A percentile compares a stretch with the other conserved stretches of the same genome.
Evolutionary conservation across 2,113 vertebrate genomes (phyloP).

Genomic region (Spheniscus mendiculus): DNA sequence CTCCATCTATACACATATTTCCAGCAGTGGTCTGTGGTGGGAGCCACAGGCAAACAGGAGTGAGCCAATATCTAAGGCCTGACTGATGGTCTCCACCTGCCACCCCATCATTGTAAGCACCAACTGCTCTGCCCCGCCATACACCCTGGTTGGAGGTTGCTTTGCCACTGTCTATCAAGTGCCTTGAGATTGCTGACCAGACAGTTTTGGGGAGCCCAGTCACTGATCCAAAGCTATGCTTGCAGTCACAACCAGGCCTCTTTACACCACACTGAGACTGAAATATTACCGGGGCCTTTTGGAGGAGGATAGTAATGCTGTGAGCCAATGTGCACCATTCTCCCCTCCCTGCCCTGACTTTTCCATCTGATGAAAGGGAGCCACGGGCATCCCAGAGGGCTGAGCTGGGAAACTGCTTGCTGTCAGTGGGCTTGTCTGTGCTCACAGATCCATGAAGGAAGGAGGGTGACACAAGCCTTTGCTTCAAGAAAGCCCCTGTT

Average conservation of each 20-base stretch:
- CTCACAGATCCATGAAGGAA: not conserved
- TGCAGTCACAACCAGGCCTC: not conserved
- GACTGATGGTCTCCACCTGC: not conserved
- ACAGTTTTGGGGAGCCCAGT: not conserved
- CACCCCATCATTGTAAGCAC: not conserved
- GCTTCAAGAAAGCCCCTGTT: not conserved
- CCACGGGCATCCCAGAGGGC: rapidly evolving
- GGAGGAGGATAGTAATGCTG: not conserved
- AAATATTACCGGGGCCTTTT: not conserved
- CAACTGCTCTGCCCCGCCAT: rapidly evolving
- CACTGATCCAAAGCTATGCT: not conserved
- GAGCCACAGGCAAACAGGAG: not conserved
- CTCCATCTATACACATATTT: not conserved
- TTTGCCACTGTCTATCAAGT: not conserved
- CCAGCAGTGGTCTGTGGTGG: not conserved
- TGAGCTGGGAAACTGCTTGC: not conserved
- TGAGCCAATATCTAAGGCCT: not conserved
- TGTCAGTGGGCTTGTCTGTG: not conserved
- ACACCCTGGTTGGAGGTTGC: rapidly evolving
- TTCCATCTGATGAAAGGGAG: not conserved
- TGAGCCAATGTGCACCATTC: not conserved
- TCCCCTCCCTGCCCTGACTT: not conserved
- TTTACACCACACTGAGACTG: not conserved
- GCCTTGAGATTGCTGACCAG: not conserved
- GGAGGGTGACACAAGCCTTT: not conserved